Evolutionary conservation across 2,888 invertebrate genomes (phyloP), one percentile per base, ranked within the genome.

Genomic region (Parthenolecanium corni): DNA sequence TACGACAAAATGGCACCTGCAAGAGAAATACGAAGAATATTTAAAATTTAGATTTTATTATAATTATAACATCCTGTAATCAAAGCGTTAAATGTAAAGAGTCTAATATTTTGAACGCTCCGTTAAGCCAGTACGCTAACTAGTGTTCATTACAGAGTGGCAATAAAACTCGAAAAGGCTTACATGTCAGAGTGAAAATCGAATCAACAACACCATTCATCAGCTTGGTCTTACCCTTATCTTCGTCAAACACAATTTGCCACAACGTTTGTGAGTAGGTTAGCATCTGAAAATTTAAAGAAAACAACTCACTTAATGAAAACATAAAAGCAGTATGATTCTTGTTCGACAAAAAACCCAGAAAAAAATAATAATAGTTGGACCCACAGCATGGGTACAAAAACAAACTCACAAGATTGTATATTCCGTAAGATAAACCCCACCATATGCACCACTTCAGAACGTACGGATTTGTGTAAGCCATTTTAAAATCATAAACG

Each of bases 401-500:
- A 20, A 47, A 31, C 31, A 21, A 36, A 64, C 65, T 64, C 52
- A 66, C 66, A 40, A 78, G 77, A 61, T 74, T 72, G 66, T 75
- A 74, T 25, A 76, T 76, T 67, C 76, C 76, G 4, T 76, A 75
- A 0, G 76, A 75, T n/a, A 78, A 67, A 0, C 76, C 75, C 78
- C 78, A 78, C 78, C 78, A 79, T 12, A 77, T 57, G n/a, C 76
- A 76, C 78, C 79, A 78, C 66, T 75, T 74, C 5, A 76, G 57
- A 20, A 77, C 72, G 64, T 73, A 71, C 1, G 66, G 49, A 62
- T 72, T 71, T 1, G 70, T 69, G 68, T 71, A 74, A 16, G 75
- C 74, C 31, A 63, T 63, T 62, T 68, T 66, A 57, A 74, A 71
- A 65, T 74, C 74, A 3, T 65, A 52, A 68, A 64, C 66, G 20